Percentiles rank a stretch among this genome's conserved stretches.
Conservation (phyloP, 2,797 vertebrate genomes). For the Premnoplex brunnescens region DNA sequence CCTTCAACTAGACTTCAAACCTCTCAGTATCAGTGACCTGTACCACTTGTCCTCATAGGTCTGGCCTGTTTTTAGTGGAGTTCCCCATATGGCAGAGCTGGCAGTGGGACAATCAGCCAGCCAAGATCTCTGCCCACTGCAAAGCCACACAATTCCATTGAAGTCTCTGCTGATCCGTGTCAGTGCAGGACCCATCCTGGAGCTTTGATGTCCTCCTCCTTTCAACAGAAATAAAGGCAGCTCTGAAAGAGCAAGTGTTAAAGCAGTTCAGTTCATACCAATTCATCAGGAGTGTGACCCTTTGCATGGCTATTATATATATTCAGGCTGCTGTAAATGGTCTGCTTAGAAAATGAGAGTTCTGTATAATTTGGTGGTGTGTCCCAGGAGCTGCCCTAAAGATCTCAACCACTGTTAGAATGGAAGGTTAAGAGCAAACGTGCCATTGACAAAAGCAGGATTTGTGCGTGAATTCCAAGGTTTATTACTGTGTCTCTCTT, state of each 20-base stretch:
- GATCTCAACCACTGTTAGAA: neutral
- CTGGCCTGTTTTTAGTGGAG: neutral
- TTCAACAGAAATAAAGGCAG: neutral
- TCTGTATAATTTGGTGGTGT: neutral
- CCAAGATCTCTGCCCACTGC: neutral
- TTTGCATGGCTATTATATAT: neutral
- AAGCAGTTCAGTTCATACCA: neutral
- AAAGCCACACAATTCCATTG: constrained; percentile 1
- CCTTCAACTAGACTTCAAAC: neutral
- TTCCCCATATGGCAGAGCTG: neutral
- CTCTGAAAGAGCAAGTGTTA: neutral
- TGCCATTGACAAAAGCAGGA: neutral
- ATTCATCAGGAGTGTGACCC: neutral
- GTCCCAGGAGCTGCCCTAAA: neutral
- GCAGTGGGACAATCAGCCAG: neutral
- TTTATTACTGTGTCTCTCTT: neutral
- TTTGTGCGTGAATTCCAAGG: neutral
- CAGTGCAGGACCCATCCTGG: neutral
- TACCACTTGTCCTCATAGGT: fast-evolving
- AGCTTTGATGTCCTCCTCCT: neutral
- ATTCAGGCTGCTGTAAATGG: neutral
- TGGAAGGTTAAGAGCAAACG: neutral
- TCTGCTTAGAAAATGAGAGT: neutral
- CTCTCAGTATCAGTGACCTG: neutral
- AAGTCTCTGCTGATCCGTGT: neutral